phyloP scores from a whole-genome alignment of 2,797 vertebrate species.

The Urophycis tenuis region DNA sequence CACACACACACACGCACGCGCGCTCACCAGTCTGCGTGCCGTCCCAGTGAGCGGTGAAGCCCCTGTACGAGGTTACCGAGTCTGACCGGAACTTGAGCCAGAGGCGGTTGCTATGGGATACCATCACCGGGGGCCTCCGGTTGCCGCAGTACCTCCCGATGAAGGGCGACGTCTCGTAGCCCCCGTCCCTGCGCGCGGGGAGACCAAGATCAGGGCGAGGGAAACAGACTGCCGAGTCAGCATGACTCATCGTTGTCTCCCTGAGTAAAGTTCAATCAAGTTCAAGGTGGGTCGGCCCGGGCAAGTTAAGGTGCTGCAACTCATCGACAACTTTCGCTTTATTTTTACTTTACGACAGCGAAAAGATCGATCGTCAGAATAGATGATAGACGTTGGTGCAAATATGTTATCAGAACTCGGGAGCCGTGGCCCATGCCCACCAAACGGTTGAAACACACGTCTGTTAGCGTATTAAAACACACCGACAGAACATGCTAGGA shows the following conservation, averaged over 20 bases:
- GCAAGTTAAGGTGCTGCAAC: not conserved
- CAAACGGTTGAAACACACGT: too few relatives aligned
- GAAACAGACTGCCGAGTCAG: not conserved
- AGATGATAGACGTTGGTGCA: too few relatives aligned
- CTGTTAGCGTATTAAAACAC: too few relatives aligned
- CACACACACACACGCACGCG: conserved; percentile 17
- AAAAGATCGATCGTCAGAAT: too few relatives aligned
- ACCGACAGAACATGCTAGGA: too few relatives aligned
- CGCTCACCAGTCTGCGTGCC: conserved; percentile 79
- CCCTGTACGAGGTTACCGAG: conserved; percentile 25
- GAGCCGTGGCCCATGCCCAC: too few relatives aligned
- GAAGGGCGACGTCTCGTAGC: conserved; percentile 81
- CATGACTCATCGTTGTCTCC: not conserved
- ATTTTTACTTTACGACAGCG: too few relatives aligned
- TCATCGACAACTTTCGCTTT: not conserved
- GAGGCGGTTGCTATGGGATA: conserved; percentile 89
- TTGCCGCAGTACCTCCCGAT: conserved; percentile 77
- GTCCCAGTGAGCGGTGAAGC: conserved; percentile 88
- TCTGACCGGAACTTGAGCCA: conserved; percentile 88
- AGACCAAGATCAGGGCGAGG: not conserved
- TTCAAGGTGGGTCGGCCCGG: not conserved
- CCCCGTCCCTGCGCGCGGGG: conserved; percentile 77
- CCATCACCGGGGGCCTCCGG: conserved; percentile 69
- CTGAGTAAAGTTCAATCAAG: not conserved
- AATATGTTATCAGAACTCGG: too few relatives aligned